Percentiles rank a stretch among this genome's conserved stretches.
These are phyloP conservation scores for Cheilosia soror DNA, from an alignment of 2,888 invertebrate genomes.

Conservation along the genomic window DNA sequence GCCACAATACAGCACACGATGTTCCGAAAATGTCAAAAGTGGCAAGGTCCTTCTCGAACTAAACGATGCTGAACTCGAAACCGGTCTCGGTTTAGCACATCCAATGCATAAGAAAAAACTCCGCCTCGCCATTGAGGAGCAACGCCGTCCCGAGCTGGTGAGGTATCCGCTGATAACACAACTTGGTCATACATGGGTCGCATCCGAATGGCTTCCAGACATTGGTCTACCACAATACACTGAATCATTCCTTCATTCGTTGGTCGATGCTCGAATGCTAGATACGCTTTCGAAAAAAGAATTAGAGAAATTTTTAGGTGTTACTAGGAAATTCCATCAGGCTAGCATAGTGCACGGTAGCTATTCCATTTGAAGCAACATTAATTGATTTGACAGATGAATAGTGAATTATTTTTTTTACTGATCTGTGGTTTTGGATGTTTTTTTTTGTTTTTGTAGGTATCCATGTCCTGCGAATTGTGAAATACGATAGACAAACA, in stretches of 20 bases:
- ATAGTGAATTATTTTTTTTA: conserved; percentile 7
- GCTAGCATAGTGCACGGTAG: conserved; percentile 95
- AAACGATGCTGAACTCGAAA: conserved; percentile 95
- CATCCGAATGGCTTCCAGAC: conserved; percentile 96
- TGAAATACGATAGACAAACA: conserved; percentile 96
- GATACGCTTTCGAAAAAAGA: conserved; percentile 97
- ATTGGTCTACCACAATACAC: conserved; percentile 95
- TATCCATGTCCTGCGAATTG: conserved; percentile 94
- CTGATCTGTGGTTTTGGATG: background rate
- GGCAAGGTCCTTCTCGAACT: conserved; percentile 97
- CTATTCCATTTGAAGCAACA: conserved; percentile 18
- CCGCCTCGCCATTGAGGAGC: conserved; percentile 96
- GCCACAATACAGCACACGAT: conserved; percentile 95
- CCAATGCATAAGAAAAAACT: conserved; percentile 97
- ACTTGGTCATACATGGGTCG: conserved; percentile 96
- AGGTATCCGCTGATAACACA: conserved; percentile 94
- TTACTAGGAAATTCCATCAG: conserved; percentile 97
- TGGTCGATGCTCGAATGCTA: conserved; percentile 96
- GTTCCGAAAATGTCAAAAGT: conserved; percentile 97
- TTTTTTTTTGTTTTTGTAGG: conserved; percentile 76
- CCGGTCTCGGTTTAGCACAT: conserved; percentile 95
- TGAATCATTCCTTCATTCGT: conserved; percentile 93
- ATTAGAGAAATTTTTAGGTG: conserved; percentile 95
- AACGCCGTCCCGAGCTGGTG: conserved; percentile 93
- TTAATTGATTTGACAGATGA: conserved; percentile 11